Evolutionary conservation across 1,140 invertebrate genomes (phyloP), one percentile per base, ranked within the genome.

Genomic region (Drosophila grimshawi): DNA sequence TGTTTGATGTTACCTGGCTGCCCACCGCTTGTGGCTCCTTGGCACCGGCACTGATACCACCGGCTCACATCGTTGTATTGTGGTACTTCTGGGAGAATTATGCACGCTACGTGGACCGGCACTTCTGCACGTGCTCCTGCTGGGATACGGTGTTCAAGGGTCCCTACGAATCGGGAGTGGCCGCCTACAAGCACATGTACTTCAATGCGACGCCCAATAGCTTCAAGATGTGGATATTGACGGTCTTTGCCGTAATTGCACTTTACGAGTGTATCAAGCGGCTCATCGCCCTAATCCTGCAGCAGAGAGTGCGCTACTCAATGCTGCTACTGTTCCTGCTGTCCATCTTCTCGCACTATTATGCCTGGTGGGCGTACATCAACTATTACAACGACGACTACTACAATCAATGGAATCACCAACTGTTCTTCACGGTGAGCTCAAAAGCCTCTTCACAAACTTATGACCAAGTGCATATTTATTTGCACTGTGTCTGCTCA

Each of bases 371-470:
- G 96, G 94, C 94, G 27, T 96, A 96, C 76, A 95, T 97, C 63
- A 97, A 96, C 92, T 97, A 97, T 82, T 96, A 96, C 94, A 97
- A 97, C 81, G 96, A 97, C 75, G 96, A 96, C 60, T 97, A 95
- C 81, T 97, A 96, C 91, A 95, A 93, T 6, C 95, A 96, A 80
- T 96, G 95, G 95, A 95, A 95, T 74, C 95, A 96, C 91, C 96
- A 97, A 81, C 90, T 96, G 70, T 96, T 96, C 88, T 96, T 96
- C 76, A 95, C 96, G 55, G 93, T 93, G 82, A 86, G 91, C 41
- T 0, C 39, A 63, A 10, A 46, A 8, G 27, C n/a, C 70, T 43
- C 32, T 35, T 57, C 52, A 69, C 33, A 43, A 65, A 59, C 51
- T 59, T 39, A 63, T 62, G 46, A 67, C 56, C 57, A 62, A 57